Base-by-base conservation (phyloP, 30 jellyfish, hydroid and myxozoan species). In the Aurelia sp. region DNA sequence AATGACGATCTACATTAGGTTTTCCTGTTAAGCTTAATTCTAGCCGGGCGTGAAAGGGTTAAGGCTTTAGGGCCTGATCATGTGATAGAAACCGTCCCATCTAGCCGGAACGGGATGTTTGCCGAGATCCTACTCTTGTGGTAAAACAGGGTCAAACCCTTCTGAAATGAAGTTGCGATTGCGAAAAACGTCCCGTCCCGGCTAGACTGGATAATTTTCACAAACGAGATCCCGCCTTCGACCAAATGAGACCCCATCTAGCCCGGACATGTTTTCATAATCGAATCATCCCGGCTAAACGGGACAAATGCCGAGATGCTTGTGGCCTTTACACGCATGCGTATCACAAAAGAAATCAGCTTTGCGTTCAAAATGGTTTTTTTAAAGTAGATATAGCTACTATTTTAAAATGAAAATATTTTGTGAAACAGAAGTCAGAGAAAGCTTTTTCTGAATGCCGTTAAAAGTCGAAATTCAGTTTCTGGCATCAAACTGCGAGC, bases 181-280 rank as follows among this genome's bases (percentile, higher is more conserved):
- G 76, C 3, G 51, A 65, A 65, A 31, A 65, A 65, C 47, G 51
- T 31, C 76, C 76, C 76, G 47, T 65, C 55, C 76, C 11, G 76
- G 76, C 76, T 65, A 2, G 12, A 65, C 1, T 55, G 51, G 76
- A 65, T 65, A 65, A 4, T 65, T 65, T 65, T 65, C 76, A 21
- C 76, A 65, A 65, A 47, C 76, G 76, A 13, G 76, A 65, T 58
- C 67, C 67, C 30, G 67, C 67, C 67, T 58, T 58, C 13, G 24
- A 58, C 67, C 67, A 4, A 58, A 58, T 4, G 67, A 9, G 67
- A 58, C 4, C 67, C 67, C 67, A 5, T 58, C 13, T 58, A 58
- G 67, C 21, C 67, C 5, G 67, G 67, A 17, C 3, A 15, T 58
- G 8, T 16, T 58, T 58, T 53, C 65, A 53, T 53, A 53, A 53